phyloP scores from a whole-genome alignment of 2,888 invertebrate species.

The Pelosia muscerda region DNA sequence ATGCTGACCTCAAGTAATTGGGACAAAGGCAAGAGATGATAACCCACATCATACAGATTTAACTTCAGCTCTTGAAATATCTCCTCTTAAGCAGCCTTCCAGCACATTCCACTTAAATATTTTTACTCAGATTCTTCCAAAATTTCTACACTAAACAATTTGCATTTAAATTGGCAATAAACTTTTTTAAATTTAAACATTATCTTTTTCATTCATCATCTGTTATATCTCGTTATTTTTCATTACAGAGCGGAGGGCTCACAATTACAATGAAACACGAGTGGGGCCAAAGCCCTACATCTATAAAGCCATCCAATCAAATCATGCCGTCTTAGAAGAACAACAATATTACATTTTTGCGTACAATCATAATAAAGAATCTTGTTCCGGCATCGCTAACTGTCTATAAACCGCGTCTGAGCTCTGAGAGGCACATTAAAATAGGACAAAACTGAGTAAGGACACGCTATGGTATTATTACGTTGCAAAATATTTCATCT shows the following conservation, averaged over 20 bases:
- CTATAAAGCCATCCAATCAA: conserved; percentile 45
- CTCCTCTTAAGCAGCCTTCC: too few species aligned
- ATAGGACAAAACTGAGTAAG: conserved; percentile 20
- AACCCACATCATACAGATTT: too few species aligned
- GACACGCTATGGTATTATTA: not conserved
- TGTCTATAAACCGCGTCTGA: conserved; percentile 49
- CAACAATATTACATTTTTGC: conserved; percentile 48
- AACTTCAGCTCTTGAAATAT: too few species aligned
- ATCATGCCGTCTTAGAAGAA: conserved; percentile 27
- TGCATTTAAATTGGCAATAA: not conserved
- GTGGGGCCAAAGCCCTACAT: conserved; percentile 16
- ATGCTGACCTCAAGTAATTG: too few species aligned
- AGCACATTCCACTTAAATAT: too few species aligned
- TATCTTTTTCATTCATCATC: conserved; percentile 11
- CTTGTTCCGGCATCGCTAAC: conserved; percentile 48
- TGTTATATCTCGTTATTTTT: conserved; percentile 7
- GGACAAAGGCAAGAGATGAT: too few species aligned
- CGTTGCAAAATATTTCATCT: not conserved
- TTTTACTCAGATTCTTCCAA: not conserved
- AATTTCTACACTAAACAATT: not conserved
- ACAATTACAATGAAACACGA: conserved; percentile 39
- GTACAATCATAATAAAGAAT: conserved; percentile 58
- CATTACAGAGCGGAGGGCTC: conserved; percentile 14
- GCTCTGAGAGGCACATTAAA: conserved; percentile 20
- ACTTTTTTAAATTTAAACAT: not conserved